Conservation (phyloP, 2,888 invertebrate species). For the Stenolophus ochropezus region DNA sequence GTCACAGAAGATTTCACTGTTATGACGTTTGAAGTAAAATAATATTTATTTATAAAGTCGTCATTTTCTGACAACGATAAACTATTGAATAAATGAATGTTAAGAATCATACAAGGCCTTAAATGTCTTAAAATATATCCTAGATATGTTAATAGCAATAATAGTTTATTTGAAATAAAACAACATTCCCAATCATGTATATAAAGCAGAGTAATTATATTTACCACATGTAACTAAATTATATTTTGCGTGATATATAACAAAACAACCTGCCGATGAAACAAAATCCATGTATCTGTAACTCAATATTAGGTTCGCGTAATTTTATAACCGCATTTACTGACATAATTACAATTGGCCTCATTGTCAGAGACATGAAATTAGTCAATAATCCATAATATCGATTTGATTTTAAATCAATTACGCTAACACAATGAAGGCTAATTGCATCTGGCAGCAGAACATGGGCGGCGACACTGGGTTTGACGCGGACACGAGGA, state of each 20-base stretch:
- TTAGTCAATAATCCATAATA: conserved; percentile 52
- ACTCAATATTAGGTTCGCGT: not conserved
- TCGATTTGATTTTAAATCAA: conserved; percentile 53
- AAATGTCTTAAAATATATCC: too few relatives aligned
- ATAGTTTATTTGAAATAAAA: too few relatives aligned
- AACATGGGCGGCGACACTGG: not conserved
- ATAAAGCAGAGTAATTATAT: not conserved
- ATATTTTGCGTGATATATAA: not conserved
- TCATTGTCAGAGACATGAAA: conserved; percentile 31
- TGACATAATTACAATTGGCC: not conserved
- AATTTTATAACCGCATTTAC: conserved; percentile 19
- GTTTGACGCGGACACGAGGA: not conserved
- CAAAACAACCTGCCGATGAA: not conserved
- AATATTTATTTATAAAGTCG: too few relatives aligned
- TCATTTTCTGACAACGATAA: too few relatives aligned
- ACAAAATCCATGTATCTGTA: not conserved
- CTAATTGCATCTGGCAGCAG: conserved; percentile 27
- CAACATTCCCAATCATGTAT: too few relatives aligned
- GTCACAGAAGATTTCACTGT: too few relatives aligned
- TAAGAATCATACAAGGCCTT: too few relatives aligned
- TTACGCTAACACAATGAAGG: conserved; percentile 37
- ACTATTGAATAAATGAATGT: too few relatives aligned
- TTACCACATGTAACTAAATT: not conserved
- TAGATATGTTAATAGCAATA: too few relatives aligned
- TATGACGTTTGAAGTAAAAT: too few relatives aligned